These are phyloP conservation scores for Lumbricus terrestris DNA, from an alignment of 2,888 invertebrate species.

Conservation along the genomic window DNA sequence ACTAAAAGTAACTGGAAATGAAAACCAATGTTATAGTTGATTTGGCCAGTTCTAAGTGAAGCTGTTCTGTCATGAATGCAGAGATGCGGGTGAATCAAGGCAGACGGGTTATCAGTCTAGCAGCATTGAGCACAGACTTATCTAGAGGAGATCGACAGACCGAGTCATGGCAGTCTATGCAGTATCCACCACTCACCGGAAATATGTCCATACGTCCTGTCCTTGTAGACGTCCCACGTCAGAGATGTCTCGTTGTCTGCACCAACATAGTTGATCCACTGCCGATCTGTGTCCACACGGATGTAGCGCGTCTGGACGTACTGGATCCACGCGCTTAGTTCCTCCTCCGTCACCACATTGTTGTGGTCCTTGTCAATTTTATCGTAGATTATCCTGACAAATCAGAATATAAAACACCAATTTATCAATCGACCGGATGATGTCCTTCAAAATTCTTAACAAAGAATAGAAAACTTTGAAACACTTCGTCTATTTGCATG, in stretches of 20 bases:
- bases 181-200: conserved; percentile 9
- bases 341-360: conserved; percentile 69
- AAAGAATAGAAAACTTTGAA: too few species aligned
- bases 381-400: conserved; percentile 78
- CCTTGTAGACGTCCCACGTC: conserved; percentile 26
- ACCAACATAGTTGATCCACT: conserved; percentile 88
- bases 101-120: too few species aligned
- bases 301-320: conserved; percentile 91
- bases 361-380: conserved; percentile 74
- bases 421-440: neutral
- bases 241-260: conserved; percentile 42
- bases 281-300: conserved; percentile 83
- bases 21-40: too few species aligned
- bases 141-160: too few species aligned
- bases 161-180: too few species aligned
- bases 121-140: too few species aligned
- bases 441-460: too few species aligned
- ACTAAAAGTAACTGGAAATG: too few species aligned
- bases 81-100: too few species aligned
- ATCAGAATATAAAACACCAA: neutral
- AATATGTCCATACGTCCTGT: conserved; percentile 29
- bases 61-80: too few species aligned
- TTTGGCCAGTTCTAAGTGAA: too few species aligned
- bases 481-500: too few species aligned
- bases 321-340: conserved; percentile 92